Evolutionary conservation across 2,797 vertebrate genomes (phyloP).

Genomic region (Hydrophis major): DNA sequence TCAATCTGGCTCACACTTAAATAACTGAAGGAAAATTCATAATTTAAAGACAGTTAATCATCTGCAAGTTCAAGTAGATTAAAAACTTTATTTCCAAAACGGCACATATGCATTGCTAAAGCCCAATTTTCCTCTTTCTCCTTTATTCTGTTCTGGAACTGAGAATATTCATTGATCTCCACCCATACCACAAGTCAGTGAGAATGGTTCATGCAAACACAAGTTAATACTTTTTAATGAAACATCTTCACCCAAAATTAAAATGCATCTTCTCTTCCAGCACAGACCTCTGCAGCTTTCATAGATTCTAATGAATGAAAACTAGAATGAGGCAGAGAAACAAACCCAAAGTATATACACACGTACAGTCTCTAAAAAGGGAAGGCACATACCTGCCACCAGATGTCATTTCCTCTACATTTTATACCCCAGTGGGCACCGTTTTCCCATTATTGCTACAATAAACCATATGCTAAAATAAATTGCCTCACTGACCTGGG

Average conservation of each 20-base stretch:
- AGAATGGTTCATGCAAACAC: background rate
- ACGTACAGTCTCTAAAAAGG: conserved; percentile 14
- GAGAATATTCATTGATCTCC: background rate
- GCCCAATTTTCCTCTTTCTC: background rate
- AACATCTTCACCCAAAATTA: background rate
- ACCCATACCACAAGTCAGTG: background rate
- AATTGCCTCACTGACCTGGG: conserved; percentile 51
- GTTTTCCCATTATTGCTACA: conserved; percentile 55
- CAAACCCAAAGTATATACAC: background rate
- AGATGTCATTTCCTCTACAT: conserved; percentile 77
- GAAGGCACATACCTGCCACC: conserved; percentile 70
- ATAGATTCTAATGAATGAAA: background rate
- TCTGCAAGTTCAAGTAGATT: background rate
- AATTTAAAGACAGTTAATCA: background rate
- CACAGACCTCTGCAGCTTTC: background rate
- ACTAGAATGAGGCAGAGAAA: background rate
- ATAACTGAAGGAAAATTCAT: background rate
- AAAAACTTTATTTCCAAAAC: background rate
- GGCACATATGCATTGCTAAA: background rate
- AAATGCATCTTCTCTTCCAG: background rate
- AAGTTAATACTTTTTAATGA: background rate
- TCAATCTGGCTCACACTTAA: background rate
- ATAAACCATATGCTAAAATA: conserved; percentile 59
- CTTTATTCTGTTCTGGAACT: background rate
- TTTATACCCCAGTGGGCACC: conserved; percentile 35